Evolutionary conservation across 2,113 vertebrate genomes (phyloP), one percentile per base, ranked within the genome.

Genomic region (Percopsis transmontana): DNA sequence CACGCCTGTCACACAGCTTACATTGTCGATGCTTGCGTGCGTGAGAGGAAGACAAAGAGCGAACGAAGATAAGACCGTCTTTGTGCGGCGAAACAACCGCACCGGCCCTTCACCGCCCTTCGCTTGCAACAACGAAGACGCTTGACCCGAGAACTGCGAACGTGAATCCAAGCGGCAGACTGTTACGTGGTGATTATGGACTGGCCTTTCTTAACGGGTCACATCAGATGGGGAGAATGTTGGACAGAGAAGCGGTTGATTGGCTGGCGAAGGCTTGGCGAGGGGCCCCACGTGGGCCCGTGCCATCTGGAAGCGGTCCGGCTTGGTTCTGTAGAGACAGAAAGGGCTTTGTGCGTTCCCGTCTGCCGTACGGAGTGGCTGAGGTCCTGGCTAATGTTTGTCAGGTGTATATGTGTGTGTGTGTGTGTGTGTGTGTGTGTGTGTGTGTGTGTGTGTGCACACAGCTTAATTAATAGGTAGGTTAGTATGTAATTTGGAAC

Each of bases 291-390:
- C 75, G 38, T 85, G 70, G 74, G 66, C 50, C 50, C 2, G 58
- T 79, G 83, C 80, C 81, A 85, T 83, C 79, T 83, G 85, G 81
- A 86, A 66, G 58, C 72, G 64, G 55, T 82, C 84, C 65, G 61
- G 45, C 52, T 52, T 15, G 18, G 41, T 79, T 68, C 56, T 8
- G 58, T 54, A 47, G 59, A 69, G 66, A 85, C 81, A 81, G 50
- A 76, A 58, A 75, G 76, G 58, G 68, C 70, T 87, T 84, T 85
- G 80, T 88, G 58, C 23, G 27, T 33, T 33, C 27, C 27, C 1
- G 27, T 6, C 5, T 33, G 8, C 27, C 27, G n/a, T n/a, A 33
- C 5, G 5, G 27, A 33, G 27, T 33, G 27, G 27, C 27, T 33
- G 27, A 33, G 27, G 27, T 33, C 8, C 5, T 47, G 15, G 48